phyloP scores from a whole-genome alignment of 2,888 invertebrate genomes.

The Carcina quercana region DNA sequence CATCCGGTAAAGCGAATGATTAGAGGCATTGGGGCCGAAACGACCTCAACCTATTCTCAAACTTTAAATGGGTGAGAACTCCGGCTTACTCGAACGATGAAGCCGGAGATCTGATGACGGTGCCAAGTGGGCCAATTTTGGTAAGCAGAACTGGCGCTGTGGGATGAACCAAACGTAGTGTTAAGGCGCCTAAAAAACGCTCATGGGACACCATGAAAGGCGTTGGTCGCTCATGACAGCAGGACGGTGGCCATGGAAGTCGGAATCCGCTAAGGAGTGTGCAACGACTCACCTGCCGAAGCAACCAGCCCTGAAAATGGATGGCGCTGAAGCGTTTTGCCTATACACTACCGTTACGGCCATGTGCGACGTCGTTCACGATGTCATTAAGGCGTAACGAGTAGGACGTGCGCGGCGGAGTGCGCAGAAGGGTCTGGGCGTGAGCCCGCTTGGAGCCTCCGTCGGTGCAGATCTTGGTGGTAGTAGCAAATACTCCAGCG shows the following conservation, averaged over 20 bases:
- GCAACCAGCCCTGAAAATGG: conserved; percentile 1
- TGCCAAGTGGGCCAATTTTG: conserved; percentile 83
- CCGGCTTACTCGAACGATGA: conserved; percentile 74
- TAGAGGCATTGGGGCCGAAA: conserved; percentile 81
- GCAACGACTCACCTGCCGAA: conserved; percentile 4
- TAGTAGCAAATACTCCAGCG: conserved; percentile 82
- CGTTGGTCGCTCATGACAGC: conserved; percentile 2
- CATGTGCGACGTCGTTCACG: conserved; percentile 28
- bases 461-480: conserved; percentile 78
- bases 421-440: conserved; percentile 76
- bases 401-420: conserved; percentile 66
- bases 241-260: conserved; percentile 9
- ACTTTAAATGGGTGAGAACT: conserved; percentile 84
- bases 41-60: conserved; percentile 84
- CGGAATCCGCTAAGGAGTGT: conserved; percentile 6
- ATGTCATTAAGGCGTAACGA: conserved; percentile 71
- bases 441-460: conserved; percentile 65
- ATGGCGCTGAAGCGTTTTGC: conserved; percentile 57
- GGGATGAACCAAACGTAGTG: conserved; percentile 84
- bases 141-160: conserved; percentile 88
- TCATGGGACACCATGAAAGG: conserved; percentile 18
- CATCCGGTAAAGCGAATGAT: conserved; percentile 85
- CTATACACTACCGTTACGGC: conserved; percentile 63
- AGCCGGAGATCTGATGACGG: conserved; percentile 70
- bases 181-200: conserved; percentile 79